phyloP scores from a whole-genome alignment of 2,797 vertebrate species.

The Bradypus variegatus region DNA sequence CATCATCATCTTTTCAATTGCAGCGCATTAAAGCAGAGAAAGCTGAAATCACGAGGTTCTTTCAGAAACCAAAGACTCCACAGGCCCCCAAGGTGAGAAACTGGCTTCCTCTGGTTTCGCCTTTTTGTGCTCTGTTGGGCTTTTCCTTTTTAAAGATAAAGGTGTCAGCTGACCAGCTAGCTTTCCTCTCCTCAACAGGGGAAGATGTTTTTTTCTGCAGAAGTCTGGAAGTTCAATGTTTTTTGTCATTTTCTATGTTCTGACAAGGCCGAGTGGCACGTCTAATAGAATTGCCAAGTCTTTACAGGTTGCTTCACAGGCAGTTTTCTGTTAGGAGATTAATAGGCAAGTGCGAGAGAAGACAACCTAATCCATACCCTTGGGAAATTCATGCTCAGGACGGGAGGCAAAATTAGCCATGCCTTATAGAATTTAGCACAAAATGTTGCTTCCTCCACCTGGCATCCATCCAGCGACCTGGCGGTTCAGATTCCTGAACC shows the following conservation, averaged over 20 bases:
- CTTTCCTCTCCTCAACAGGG: background rate
- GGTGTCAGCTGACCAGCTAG: background rate
- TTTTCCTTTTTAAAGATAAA: background rate
- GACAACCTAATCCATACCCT: background rate
- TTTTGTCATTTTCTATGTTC: background rate
- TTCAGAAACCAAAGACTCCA: slow-evolving; percentile 93
- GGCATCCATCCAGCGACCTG: background rate
- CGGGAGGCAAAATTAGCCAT: background rate
- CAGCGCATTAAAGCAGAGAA: slow-evolving; percentile 95
- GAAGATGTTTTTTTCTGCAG: background rate
- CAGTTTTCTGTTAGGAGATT: background rate
- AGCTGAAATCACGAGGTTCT: slow-evolving; percentile 92
- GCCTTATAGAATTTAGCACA: too few species aligned
- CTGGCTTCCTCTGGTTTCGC: background rate
- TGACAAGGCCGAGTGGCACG: background rate
- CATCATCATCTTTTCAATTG: background rate
- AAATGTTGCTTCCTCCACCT: background rate
- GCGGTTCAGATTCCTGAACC: background rate
- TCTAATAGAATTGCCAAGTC: background rate
- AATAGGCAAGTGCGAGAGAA: background rate
- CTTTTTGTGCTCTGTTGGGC: background rate
- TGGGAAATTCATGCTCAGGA: background rate
- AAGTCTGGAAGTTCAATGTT: background rate
- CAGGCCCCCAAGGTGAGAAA: slow-evolving; percentile 88
- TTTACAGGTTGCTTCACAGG: background rate